Evolutionary conservation across 2,888 invertebrate genomes (phyloP), one percentile per base, ranked within the genome.

Genomic region (Volucella bombylans): DNA sequence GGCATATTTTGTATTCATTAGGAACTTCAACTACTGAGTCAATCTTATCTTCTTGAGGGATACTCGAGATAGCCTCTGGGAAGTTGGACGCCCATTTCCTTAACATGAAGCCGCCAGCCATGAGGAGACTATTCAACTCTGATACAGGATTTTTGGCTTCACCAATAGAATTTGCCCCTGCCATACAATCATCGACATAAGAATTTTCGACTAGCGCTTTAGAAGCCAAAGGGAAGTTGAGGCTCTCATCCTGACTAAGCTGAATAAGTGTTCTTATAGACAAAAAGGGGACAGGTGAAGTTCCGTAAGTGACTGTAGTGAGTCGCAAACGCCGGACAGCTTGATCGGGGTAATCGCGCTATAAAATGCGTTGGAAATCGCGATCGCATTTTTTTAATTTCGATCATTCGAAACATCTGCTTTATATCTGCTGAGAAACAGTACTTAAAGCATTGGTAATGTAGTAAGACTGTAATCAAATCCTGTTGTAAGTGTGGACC

Each of bases 401-500:
- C 23, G 23, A 23, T 23, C 39, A 65, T 65, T 14, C 65, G 38
- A 65, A 65, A 50, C 52, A 69, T 69, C 15, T 59, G 57, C 57
- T 59, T 59, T 59, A 71, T 50, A 49, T 65, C 65, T 39, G 52
- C 11, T 43, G 65, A 50, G 18, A 65, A 65, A 18, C 65, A 65
- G 50, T 65, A 59, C 38, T 59, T 41, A 23, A 71, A 57, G 14
- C 49, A 59, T n/a, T 43, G 31, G 41, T 50, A 50, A 4, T 59
- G 71, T n/a, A 71, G 49, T 43, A 71, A 49, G 14, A 59, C 71
- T 39, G 71, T 8, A 59, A 12, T 50, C 23, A 71, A 50, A 15
- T 71, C 59, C 11, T 49, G 38, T 71, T 71, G 71, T 59, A 61
- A 39, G 38, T 59, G 49, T 71, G 39, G 45, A 39, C 71, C 71